Percentiles rank a stretch among this genome's conserved stretches.
phyloP scores from a whole-genome alignment of 2,888 invertebrate genomes.

The Piscicola geometra region DNA sequence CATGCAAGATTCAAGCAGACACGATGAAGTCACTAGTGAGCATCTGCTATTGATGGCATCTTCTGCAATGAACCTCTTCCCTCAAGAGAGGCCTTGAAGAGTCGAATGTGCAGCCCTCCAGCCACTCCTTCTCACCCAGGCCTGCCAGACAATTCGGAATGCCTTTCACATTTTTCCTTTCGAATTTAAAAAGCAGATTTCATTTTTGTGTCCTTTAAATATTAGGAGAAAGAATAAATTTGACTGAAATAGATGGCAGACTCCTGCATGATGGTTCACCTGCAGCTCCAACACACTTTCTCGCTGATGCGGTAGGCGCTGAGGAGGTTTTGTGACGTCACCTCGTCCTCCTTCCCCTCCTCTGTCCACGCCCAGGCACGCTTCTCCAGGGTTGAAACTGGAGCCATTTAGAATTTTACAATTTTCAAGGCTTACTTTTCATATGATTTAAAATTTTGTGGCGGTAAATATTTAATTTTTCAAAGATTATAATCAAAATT shows the following conservation, averaged over 20 bases:
- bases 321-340: not conserved
- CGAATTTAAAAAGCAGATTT: slow-evolving; percentile 41
- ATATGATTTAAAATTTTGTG: not conserved
- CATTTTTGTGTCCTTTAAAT: not conserved
- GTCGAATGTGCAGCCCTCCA: slow-evolving; percentile 55
- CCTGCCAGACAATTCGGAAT: slow-evolving; percentile 63
- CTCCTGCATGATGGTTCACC: not conserved
- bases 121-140: slow-evolving; percentile 62
- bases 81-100: slow-evolving; percentile 49
- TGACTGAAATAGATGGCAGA: too few relatives aligned
- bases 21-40: too few relatives aligned
- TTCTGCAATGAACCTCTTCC: slow-evolving; percentile 45
- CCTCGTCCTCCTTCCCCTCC: not conserved
- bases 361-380: not conserved
- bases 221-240: too few relatives aligned
- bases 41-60: too few relatives aligned
- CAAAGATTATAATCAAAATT: too few relatives aligned
- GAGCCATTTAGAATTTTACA: not conserved
- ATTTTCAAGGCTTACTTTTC: not conserved
- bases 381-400: not conserved
- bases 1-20: too few relatives aligned
- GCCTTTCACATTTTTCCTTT: slow-evolving; percentile 62
- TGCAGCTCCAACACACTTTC: not conserved
- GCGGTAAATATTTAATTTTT: too few relatives aligned
- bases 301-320: slow-evolving; percentile 4